Evolutionary conservation across 2,797 vertebrate genomes (phyloP), one percentile per base, ranked within the genome.

Genomic region (Neosilurus mollespiculum): DNA sequence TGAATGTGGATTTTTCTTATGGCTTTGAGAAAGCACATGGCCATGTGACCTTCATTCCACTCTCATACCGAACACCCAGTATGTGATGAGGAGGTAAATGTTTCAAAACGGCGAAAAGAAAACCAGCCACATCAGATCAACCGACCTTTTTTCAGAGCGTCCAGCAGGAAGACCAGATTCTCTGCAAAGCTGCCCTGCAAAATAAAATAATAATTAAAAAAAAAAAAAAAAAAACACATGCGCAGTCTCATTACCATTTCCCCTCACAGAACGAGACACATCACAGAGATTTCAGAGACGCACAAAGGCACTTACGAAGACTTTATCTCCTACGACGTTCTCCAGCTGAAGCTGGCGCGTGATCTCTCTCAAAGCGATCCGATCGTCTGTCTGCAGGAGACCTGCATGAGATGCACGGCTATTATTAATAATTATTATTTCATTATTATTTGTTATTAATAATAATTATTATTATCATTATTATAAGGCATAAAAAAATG

Each of bases 181-280:
- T 99, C 98, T 58, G 98, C 96, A 94, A 99, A 98, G 81, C 97
- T 98, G 77, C 98, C 98, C 98, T 99, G 83, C 86, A 92, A 91
- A 81, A 78, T 30, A 69, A 30, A n/a, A n/a, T n/a, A n/a, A n/a
- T n/a, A n/a, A n/a, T n/a, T n/a, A n/a, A n/a, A n/a, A n/a, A n/a
- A n/a, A n/a, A n/a, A n/a, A n/a, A n/a, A n/a, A n/a, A n/a, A n/a
- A n/a, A n/a, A n/a, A n/a, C n/a, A 34, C 30, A n/a, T 43, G 11
- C 11, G 72, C 22, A 4, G 16, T 4, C 4, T 7, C 34, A 64
- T 9, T 3, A 64, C 26, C 59, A 73, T 49, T n/a, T 54, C 20
- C 26, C 14, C 7, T 6, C 11, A 18, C 61, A 30, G 61, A 54
- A 11, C 22, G 20, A 71, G 4, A 75, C 54, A 3, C 4, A 0